Evolutionary conservation across 2,113 vertebrate genomes (phyloP), one percentile per base, ranked within the genome.

Genomic region (Coregonus clupeaformis): DNA sequence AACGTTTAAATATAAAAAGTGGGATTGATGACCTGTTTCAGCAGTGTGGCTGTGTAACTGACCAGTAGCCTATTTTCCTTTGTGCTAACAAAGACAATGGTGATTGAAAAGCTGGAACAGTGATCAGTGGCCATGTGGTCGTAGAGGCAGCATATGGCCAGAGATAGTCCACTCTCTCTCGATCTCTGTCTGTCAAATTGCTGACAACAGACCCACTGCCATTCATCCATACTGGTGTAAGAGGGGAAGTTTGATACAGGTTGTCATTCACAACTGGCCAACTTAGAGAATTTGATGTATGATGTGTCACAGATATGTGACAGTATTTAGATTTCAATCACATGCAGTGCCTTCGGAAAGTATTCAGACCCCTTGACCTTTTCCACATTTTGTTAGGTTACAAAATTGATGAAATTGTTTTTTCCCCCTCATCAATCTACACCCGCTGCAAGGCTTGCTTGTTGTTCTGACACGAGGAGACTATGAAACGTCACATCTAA

Each of bases 21-120:
- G 14, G n/a, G 49, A 14, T 4, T 5, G 12, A 52, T 18, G 49
- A 52, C 49, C 49, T 52, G 16, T 52, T 52, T 52, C 49, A 18
- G 49, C 18, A 14, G 69, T 82, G 52, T 84, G 82, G 78, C 72
- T 55, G 63, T 72, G 22, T 74, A 47, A 77, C 80, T 86, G 81
- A 86, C 87, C 86, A 68, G 16, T 52, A 18, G 14, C 4, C 72
- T 60, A 73, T 83, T 82, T 80, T 72, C 85, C 91, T 90, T 92
- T 87, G 89, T 83, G 75, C 1, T 18, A 52, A 52, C 49, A 75
- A 59, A 85, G 78, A 86, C 86, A 84, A 86, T 87, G 66, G 79
- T 84, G 84, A 91, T 89, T 92, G 90, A 92, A 92, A 91, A 81
- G 85, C 81, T 66, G 77, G 64, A 86, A 79, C 68, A 72, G 79